Evolutionary conservation across 2,113 vertebrate genomes (phyloP).

Genomic region (Eulemur rufifrons): DNA sequence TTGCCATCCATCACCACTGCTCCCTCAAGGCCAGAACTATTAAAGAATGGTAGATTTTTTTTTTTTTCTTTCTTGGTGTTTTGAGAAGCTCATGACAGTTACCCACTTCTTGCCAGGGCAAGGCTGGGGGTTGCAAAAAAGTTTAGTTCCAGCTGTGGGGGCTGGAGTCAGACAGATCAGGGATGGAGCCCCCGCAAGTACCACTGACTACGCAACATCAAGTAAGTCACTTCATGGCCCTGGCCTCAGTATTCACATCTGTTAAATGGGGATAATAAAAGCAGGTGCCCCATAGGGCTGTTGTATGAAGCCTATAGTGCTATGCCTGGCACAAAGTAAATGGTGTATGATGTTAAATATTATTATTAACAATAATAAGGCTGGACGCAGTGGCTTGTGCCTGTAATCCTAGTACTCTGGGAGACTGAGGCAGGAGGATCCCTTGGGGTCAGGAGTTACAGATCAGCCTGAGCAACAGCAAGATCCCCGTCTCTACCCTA

Average conservation of each 20-base stretch:
- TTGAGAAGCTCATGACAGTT: slow-evolving; percentile 4
- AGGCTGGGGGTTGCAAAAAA: not conserved
- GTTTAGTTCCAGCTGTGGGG: not conserved
- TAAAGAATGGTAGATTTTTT: not conserved
- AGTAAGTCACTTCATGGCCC: not conserved
- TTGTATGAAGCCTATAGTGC: not conserved
- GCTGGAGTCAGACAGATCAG: not conserved
- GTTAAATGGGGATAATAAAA: not conserved
- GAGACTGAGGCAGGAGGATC: too few species aligned
- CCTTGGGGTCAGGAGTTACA: too few species aligned
- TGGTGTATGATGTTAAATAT: not conserved
- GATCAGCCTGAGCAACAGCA: too few species aligned
- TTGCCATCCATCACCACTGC: slow-evolving; percentile 40
- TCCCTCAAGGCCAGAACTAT: slow-evolving; percentile 3
- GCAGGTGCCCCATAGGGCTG: not conserved
- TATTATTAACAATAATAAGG: not conserved
- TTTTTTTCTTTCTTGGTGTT: not conserved
- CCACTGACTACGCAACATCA: not conserved
- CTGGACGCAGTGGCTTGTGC: too few species aligned
- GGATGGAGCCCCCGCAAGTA: not conserved
- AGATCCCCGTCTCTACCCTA: too few species aligned
- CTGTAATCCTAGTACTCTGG: too few species aligned
- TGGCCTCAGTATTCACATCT: not conserved
- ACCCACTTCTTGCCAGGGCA: not conserved
- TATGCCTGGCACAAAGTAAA: not conserved